phyloP scores from a whole-genome alignment of 2,888 invertebrate genomes.

The Synergus itoensis region DNA sequence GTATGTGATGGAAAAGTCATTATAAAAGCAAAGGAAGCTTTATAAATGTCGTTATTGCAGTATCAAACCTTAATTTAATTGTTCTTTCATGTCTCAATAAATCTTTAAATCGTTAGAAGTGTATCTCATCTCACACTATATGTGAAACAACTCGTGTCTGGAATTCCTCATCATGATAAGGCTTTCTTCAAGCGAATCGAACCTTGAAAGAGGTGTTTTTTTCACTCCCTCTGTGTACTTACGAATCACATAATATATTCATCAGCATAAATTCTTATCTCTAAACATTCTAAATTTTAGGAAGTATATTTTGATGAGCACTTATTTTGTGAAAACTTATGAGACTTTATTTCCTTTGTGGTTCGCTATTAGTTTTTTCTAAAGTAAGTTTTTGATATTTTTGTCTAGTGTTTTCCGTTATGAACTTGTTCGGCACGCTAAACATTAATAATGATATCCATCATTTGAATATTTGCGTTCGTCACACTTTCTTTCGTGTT shows the following conservation, averaged over 20 bases:
- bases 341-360: neutral
- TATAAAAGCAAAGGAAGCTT: no score
- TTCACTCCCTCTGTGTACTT: neutral
- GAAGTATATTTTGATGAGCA: no score
- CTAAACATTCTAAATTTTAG: neutral
- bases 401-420: slow-evolving; percentile 2
- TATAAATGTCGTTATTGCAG: no score
- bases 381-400: slow-evolving; percentile 20
- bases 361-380: neutral
- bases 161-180: neutral
- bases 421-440: slow-evolving; percentile 18
- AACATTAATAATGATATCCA: neutral
- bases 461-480: slow-evolving; percentile 31
- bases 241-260: neutral
- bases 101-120: neutral
- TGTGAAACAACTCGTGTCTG: neutral
- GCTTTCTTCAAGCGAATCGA: slow-evolving; percentile 5
- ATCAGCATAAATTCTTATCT: no score
- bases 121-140: neutral
- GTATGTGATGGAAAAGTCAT: slow-evolving; percentile 44
- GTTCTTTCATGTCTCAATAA: neutral
- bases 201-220: slow-evolving; percentile 33
- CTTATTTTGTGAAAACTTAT: no score
- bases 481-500: slow-evolving; percentile 30
- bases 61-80: neutral